phyloP scores from a whole-genome alignment of 2,797 vertebrate genomes.

The Gobio occitaniae region DNA sequence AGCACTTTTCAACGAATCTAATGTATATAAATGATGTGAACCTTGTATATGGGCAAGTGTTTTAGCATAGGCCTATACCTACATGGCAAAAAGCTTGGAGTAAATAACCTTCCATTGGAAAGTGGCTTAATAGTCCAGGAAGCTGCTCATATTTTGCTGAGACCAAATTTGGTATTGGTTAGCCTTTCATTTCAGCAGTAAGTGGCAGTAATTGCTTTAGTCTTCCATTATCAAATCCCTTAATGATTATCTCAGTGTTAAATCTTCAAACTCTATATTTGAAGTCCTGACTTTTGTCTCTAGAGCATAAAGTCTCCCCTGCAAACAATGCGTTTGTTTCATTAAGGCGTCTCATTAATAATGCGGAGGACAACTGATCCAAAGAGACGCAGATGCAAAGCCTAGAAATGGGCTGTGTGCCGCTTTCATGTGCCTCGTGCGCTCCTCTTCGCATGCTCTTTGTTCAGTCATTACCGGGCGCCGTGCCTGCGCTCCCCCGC shows the following conservation, averaged over 20 bases:
- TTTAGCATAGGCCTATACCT: not conserved
- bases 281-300: slow-evolving; percentile 39
- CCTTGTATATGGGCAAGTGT: not conserved
- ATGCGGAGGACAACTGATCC: slow-evolving; percentile 52
- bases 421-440: slow-evolving; percentile 68
- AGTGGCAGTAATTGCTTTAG: slow-evolving; percentile 19
- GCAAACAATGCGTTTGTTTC: slow-evolving; percentile 22
- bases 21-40: not conserved
- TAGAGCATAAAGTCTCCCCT: slow-evolving; percentile 15
- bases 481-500: slow-evolving; percentile 64
- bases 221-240: slow-evolving; percentile 21
- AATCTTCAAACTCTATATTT: slow-evolving; percentile 31
- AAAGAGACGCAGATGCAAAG: slow-evolving; percentile 42
- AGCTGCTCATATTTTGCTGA: not conserved
- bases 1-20: not conserved
- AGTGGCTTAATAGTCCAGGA: slow-evolving; percentile 8
- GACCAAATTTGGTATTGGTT: slow-evolving; percentile 10
- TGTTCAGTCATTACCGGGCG: slow-evolving; percentile 75
- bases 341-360: slow-evolving; percentile 16
- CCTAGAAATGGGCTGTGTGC: slow-evolving; percentile 71
- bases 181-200: slow-evolving; percentile 7
- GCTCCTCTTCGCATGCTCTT: slow-evolving; percentile 72
- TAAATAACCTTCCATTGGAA: not conserved
- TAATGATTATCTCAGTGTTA: too few species aligned
- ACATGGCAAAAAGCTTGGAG: not conserved